Evolutionary conservation across 2,113 vertebrate genomes (phyloP).

Genomic region (Hippotragus niger): DNA sequence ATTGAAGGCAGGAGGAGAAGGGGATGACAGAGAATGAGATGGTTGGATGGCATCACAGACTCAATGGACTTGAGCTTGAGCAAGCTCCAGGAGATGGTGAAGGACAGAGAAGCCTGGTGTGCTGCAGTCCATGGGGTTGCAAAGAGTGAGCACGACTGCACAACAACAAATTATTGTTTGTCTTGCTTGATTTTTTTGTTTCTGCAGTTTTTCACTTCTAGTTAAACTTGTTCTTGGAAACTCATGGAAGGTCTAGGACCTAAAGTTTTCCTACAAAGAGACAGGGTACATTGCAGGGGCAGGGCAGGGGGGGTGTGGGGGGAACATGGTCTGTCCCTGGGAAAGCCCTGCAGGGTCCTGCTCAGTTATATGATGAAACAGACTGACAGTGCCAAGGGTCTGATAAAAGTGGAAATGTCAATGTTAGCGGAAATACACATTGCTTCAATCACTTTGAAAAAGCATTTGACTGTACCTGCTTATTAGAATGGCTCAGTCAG

Average conservation of each 20-base stretch:
- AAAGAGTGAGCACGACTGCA: background rate
- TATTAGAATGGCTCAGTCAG: background rate
- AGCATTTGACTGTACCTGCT: background rate
- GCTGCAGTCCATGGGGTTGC: background rate
- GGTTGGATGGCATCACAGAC: background rate
- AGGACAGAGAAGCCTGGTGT: background rate
- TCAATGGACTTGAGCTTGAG: background rate
- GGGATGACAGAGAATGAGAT: background rate
- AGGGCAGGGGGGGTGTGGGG: accelerated
- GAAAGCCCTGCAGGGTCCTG: background rate
- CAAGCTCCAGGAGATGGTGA: background rate
- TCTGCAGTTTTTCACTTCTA: background rate
- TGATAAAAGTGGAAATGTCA: background rate
- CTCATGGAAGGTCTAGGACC: background rate
- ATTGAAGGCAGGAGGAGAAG: background rate
- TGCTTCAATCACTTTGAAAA: background rate
- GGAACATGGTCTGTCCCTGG: background rate
- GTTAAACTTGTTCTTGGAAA: background rate
- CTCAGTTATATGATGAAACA: background rate
- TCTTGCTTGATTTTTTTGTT: background rate
- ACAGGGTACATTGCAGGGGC: background rate
- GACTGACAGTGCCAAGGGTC: background rate
- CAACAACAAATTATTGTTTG: background rate
- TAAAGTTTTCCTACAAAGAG: background rate
- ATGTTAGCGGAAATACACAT: background rate